Conservation (phyloP, 1,140 invertebrate species). For the Lamellibrachia luymesi region DNA sequence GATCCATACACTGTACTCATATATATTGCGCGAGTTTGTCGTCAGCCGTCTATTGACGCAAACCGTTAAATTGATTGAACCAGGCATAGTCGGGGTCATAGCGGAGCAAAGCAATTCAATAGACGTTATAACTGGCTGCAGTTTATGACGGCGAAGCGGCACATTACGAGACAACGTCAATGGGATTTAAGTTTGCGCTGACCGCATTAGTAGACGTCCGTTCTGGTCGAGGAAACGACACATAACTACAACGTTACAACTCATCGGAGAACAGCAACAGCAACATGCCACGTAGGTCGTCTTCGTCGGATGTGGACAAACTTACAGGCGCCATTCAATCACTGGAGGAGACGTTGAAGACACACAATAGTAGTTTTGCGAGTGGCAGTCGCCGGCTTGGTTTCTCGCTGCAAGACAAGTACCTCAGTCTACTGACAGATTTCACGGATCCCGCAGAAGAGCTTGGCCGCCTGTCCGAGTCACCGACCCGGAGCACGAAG, state of each 20-base stretch:
- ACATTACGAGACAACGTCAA: not conserved
- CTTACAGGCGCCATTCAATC: not conserved
- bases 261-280: not conserved
- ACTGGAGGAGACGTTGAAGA: not conserved
- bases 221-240: not conserved
- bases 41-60: not conserved
- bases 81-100: not conserved
- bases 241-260: not conserved
- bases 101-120: not conserved
- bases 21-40: not conserved
- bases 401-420: not conserved
- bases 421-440: not conserved
- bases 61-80: not conserved
- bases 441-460: not conserved
- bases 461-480: not conserved
- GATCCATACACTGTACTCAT: not conserved
- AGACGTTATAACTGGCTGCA: not conserved
- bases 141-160: not conserved
- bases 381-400: not conserved
- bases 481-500: not conserved
- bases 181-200: not conserved
- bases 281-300: not conserved
- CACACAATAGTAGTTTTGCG: not conserved
- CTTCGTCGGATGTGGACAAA: not conserved
- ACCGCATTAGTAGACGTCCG: not conserved